phyloP scores from a whole-genome alignment of 1,140 invertebrate species.

The Pemphigus obesinymphae region DNA sequence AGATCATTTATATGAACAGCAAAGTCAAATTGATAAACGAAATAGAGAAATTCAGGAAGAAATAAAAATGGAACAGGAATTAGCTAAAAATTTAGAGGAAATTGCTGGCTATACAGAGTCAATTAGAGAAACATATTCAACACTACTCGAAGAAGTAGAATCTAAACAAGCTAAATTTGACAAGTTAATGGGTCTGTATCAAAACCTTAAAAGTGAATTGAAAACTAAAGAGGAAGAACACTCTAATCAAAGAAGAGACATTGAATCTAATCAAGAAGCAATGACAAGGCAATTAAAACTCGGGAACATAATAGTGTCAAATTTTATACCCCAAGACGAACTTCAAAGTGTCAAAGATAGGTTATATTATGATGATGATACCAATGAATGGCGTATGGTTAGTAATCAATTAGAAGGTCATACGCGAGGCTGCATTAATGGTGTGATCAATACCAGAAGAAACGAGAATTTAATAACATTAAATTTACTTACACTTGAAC shows the following conservation, averaged over 20 bases:
- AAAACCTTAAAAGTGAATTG: conserved; percentile 64
- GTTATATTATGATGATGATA: conserved; percentile 80
- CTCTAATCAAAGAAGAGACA: conserved; percentile 69
- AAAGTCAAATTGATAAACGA: conserved; percentile 74
- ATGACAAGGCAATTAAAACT: conserved; percentile 73
- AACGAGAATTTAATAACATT: conserved; percentile 80
- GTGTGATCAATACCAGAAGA: conserved; percentile 42
- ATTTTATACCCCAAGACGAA: conserved; percentile 91
- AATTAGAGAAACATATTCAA: conserved; percentile 77
- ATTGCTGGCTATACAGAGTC: conserved; percentile 84
- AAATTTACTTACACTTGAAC: conserved; percentile 71
- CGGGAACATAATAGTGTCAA: conserved; percentile 88
- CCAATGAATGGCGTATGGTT: conserved; percentile 72
- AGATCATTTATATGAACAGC: conserved; percentile 85
- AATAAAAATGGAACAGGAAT: conserved; percentile 70
- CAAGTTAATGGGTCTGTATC: conserved; percentile 63
- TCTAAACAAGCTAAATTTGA: conserved; percentile 84
- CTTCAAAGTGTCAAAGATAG: conserved; percentile 74
- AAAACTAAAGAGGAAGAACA: conserved; percentile 79
- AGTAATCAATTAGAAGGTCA: conserved; percentile 48
- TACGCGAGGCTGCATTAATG: conserved; percentile 42
- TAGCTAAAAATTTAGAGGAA: conserved; percentile 78
- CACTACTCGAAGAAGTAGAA: conserved; percentile 86
- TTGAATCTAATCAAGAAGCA: conserved; percentile 75
- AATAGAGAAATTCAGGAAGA: conserved; percentile 76